Percentiles rank a stretch among this genome's conserved stretches.
Conservation (phyloP, 2,888 invertebrate species). For the Heliconius ismenius region DNA sequence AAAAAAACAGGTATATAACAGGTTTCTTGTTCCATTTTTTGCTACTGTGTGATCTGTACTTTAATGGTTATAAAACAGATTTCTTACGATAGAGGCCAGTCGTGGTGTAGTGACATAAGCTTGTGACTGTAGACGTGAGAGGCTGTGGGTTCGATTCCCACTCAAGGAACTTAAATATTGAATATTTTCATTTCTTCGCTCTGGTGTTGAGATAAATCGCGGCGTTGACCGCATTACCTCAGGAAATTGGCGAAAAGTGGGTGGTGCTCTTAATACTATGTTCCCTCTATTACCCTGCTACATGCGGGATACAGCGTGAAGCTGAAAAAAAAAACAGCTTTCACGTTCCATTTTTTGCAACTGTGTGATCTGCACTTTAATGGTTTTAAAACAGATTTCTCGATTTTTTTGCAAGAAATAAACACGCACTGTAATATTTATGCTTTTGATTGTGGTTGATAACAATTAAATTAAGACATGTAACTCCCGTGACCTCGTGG, state of each 20-base stretch:
- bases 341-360: slow-evolving; percentile 26
- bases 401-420: slow-evolving; percentile 39
- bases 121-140: too few species aligned
- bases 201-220: too few species aligned
- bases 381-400: too few species aligned
- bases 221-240: too few species aligned
- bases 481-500: slow-evolving; percentile 59
- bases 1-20: slow-evolving; percentile 14
- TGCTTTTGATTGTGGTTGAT: slow-evolving; percentile 69
- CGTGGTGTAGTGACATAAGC: too few species aligned
- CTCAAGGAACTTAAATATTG: too few species aligned
- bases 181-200: too few species aligned
- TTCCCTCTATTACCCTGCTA: background rate
- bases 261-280: too few species aligned
- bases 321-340: slow-evolving; percentile 15
- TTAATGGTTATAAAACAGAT: too few species aligned
- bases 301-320: too few species aligned
- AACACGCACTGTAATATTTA: slow-evolving; percentile 54
- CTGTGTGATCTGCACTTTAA: slow-evolving; percentile 17
- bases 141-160: too few species aligned
- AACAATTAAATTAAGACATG: slow-evolving; percentile 71
- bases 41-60: slow-evolving; percentile 24
- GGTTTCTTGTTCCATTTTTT: slow-evolving; percentile 27
- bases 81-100: background rate
- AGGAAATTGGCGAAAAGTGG: too few species aligned